phyloP scores from a whole-genome alignment of 1,140 invertebrate genomes.

The Drosophila orosa region DNA sequence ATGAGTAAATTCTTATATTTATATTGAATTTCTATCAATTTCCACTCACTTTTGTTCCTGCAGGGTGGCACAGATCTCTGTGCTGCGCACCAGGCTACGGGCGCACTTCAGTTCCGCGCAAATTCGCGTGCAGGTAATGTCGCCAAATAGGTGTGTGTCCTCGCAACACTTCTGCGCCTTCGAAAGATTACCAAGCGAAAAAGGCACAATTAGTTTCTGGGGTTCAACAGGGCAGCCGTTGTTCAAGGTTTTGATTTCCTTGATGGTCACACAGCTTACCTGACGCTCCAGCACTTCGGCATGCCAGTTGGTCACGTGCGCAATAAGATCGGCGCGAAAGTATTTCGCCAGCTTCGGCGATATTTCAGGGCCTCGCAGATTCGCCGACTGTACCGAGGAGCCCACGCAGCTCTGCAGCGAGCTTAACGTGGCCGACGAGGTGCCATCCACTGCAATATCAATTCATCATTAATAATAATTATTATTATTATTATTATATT shows the following conservation, averaged over 20 bases:
- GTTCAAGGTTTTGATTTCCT: too few relatives aligned
- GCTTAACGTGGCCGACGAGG: constrained; percentile 73
- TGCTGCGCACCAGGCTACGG: constrained; percentile 95
- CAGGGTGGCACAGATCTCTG: constrained; percentile 98
- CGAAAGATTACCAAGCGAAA: constrained; percentile 6
- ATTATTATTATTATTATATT: too few relatives aligned
- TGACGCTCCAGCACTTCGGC: constrained; percentile 96
- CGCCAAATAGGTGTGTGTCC: constrained; percentile 93
- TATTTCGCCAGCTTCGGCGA: constrained; percentile 96
- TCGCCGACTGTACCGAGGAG: constrained; percentile 73
- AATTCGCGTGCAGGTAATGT: constrained; percentile 95
- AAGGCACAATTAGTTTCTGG: constrained; percentile 11
- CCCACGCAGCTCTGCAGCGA: constrained; percentile 81
- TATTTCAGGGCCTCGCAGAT: constrained; percentile 87
- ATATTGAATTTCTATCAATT: neutral
- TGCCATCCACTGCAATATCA: constrained; percentile 71
- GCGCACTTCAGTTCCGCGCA: constrained; percentile 97
- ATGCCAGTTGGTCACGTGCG: constrained; percentile 96
- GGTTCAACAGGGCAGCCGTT: neutral
- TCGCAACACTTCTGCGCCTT: constrained; percentile 94
- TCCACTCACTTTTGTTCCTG: constrained; percentile 95
- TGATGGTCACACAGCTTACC: constrained; percentile 85
- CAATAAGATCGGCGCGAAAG: constrained; percentile 94
- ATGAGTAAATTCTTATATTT: neutral
- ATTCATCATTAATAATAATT: neutral